phyloP scores from a whole-genome alignment of 2,113 vertebrate species.

The Rissa tridactyla region DNA sequence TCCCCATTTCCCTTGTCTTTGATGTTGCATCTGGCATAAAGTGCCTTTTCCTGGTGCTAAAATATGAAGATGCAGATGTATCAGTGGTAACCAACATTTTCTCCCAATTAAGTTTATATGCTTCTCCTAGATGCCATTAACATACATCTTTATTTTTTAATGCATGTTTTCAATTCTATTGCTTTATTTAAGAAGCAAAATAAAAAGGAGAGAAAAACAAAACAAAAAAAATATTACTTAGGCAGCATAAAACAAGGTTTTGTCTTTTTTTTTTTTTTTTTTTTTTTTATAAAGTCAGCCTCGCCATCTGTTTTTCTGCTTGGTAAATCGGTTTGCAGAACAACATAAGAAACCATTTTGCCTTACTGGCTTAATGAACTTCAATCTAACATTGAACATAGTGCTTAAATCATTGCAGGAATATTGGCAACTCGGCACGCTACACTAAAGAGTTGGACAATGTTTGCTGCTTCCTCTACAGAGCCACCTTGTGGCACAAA shows the following conservation, averaged over 20 bases:
- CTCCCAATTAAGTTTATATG: constrained; percentile 60
- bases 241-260: constrained; percentile 31
- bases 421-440: background rate
- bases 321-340: constrained; percentile 23
- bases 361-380: constrained; percentile 52
- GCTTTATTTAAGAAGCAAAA: constrained; percentile 61
- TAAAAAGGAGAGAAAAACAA: constrained; percentile 25
- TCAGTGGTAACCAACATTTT: constrained; percentile 50
- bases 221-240: background rate
- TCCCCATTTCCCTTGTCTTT: constrained; percentile 59
- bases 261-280: constrained; percentile 1
- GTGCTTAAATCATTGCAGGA: constrained; percentile 50
- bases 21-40: constrained; percentile 60
- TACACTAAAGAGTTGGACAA: background rate
- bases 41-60: constrained; percentile 57
- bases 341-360: constrained; percentile 37
- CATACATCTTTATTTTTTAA: constrained; percentile 61
- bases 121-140: constrained; percentile 40
- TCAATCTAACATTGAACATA: constrained; percentile 30
- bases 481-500: constrained; percentile 45
- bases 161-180: constrained; percentile 37
- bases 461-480: constrained; percentile 11
- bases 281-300: background rate
- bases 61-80: constrained; percentile 65
- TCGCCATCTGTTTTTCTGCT: constrained; percentile 56